Evolutionary conservation across 2,797 vertebrate species (phyloP), one percentile per base, ranked within the genome.

Genomic region (Falco rusticolus): DNA sequence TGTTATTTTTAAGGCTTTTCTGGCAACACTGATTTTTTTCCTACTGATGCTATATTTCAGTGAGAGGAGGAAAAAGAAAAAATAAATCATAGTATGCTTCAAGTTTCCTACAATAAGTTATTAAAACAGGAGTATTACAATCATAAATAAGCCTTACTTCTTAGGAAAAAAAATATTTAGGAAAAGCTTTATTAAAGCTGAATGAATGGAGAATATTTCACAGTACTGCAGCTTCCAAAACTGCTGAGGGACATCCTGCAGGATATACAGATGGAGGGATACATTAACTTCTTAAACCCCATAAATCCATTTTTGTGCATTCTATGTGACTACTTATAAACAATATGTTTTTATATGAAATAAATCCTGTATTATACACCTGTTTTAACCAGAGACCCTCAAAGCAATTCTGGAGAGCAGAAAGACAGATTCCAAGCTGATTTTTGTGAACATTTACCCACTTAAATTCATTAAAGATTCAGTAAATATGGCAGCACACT

Each of bases 341-440:
- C 59, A 91, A 51, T 96, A 95, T 50, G 84, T 89, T 96, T 94
- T 16, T 94, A 68, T 93, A 91, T 34, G 8, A 97, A 90, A 96
- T 72, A 91, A 94, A 97, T 91, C 87, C 76, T 84, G 43, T 91
- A 70, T 69, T 90, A 96, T 83, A 31, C 25, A 79, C 84, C 72
- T 91, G 65, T 87, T 93, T 94, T 81, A 94, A 94, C n/a, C n/a
- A 95, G 87, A 93, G 57, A 85, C 69, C 71, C 59, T 81, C 70
- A 94, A 94, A 96, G 79, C 66, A 93, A 19, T 56, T 93, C 39
- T 25, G 28, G 63, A 96, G 84, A 78, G 85, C 77, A 80, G 94
- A 95, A 97, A 26, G 74, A n/a, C 68, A 95, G 65, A 95, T 66
- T 93, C 81, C 65, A 92, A 90, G 16, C 54, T 31, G 41, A 66